Evolutionary conservation across 2,113 vertebrate species (phyloP).

Genomic region (Vulpes lagopus): DNA sequence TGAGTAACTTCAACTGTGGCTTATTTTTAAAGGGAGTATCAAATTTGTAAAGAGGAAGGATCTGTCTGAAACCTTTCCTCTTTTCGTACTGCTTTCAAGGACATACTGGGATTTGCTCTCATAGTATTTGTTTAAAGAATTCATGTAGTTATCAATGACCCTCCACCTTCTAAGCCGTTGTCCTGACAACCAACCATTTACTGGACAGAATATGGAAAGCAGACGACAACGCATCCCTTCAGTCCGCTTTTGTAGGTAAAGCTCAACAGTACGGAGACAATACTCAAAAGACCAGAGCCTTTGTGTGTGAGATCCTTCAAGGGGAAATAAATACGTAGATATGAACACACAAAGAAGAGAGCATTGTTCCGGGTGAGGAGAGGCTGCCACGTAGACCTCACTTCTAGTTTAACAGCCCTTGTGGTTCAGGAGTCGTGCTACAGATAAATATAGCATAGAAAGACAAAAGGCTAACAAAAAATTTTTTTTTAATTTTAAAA

Average conservation of each 20-base stretch:
- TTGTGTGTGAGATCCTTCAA: conserved; percentile 37
- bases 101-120: conserved; percentile 72
- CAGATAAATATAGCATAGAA: not conserved
- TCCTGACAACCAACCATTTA: conserved; percentile 84
- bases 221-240: conserved; percentile 76
- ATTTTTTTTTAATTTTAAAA: too few species aligned
- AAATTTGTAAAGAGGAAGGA: conserved; percentile 84
- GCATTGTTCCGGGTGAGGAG: not conserved
- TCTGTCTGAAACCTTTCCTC: conserved; percentile 83
- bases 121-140: conserved; percentile 83
- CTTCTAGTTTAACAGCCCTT: not conserved
- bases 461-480: not conserved
- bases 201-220: conserved; percentile 74
- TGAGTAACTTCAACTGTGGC: not conserved
- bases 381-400: not conserved
- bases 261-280: conserved; percentile 65
- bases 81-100: conserved; percentile 77
- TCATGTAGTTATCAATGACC: conserved; percentile 80
- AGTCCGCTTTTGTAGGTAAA: conserved; percentile 68
- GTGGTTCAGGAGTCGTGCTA: not conserved
- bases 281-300: conserved; percentile 75
- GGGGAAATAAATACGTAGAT: not conserved
- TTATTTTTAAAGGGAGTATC: conserved; percentile 17
- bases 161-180: conserved; percentile 77
- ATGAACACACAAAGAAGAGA: not conserved